Base-by-base conservation (phyloP, 1,140 invertebrate genomes). In the Brachystomella parvula region DNA sequence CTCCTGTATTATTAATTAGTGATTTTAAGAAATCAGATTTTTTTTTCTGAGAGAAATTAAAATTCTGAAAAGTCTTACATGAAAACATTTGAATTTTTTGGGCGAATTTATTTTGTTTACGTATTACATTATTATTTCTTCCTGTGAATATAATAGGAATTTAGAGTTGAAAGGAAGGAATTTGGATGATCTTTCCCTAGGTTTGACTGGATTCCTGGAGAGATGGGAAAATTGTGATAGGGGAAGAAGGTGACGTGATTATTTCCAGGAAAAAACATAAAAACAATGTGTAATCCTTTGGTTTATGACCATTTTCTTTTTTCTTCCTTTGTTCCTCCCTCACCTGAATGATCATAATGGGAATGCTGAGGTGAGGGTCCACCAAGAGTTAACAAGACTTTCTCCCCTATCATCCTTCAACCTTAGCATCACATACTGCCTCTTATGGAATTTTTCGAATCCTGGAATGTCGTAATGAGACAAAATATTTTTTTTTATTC, bases 391-490 rank as follows among this genome's bases (percentile, higher is more conserved):
- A n/a, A n/a, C n/a, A n/a, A n/a, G n/a, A n/a, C n/a, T n/a, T n/a
- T n/a, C n/a, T n/a, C n/a, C n/a, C n/a, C n/a, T n/a, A n/a, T n/a
- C n/a, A n/a, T n/a, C n/a, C n/a, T n/a, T n/a, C n/a, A n/a, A n/a
- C n/a, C n/a, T n/a, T n/a, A 44, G n/a, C 9, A 44, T 44, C 39
- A 44, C n/a, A 9, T 44, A 12, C n/a, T 9, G 39, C 39, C 39
- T 44, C n/a, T 24, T 6, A 53, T 15, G 49, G 49, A 53, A 53
- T 53, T 53, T 53, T 6, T 12, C 3, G 21, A 53, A 53, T 53
- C 6, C 24, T 53, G 49, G 49, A 53, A 53, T 53, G 49, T 26
- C 24, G 49, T 53, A 53, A 53, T 53, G 49, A 53, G 49, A 53
- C 49, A 53, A 15, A 53, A n/a, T n/a, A n/a, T n/a, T n/a, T n/a